Conservation (phyloP, 2,113 vertebrate species). For the Morone chrysops region DNA sequence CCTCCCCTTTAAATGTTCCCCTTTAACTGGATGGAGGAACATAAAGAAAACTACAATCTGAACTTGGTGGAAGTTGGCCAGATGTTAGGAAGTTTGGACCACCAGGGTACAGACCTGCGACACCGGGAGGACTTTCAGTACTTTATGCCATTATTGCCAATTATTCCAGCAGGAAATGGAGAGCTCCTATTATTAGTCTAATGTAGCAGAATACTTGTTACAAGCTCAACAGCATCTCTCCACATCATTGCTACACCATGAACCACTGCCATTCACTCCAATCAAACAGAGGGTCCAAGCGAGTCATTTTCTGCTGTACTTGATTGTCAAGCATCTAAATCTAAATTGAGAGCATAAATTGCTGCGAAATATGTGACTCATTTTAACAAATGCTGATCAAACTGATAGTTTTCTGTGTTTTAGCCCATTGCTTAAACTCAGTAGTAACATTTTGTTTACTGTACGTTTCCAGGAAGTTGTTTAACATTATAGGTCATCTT, state of each 20-base stretch:
- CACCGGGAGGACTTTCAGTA: slow-evolving; percentile 44
- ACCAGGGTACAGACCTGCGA: slow-evolving; percentile 3
- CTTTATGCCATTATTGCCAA: slow-evolving; percentile 6
- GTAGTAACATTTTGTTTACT: no score
- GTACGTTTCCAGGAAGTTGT: not conserved
- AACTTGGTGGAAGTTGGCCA: slow-evolving; percentile 22
- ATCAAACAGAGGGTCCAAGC: not conserved
- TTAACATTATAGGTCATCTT: no score
- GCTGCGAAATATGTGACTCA: not conserved
- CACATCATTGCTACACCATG: not conserved
- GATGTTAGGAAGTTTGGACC: slow-evolving; percentile 43
- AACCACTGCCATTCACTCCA: not conserved
- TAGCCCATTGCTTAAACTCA: not conserved
- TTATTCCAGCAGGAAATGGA: slow-evolving; percentile 48
- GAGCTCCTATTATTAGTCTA: slow-evolving; percentile 29
- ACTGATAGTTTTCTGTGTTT: not conserved
- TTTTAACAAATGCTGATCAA: not conserved
- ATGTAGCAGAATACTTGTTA: slow-evolving; percentile 15
- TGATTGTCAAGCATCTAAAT: slow-evolving; percentile 5
- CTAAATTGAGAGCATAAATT: not conserved
- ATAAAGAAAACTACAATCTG: not conserved
- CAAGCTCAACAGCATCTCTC: not conserved
- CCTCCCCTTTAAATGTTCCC: not conserved
- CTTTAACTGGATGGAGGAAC: slow-evolving; percentile 1
- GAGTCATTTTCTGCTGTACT: slow-evolving; percentile 8